These are phyloP conservation scores for Sebastes steindachneri DNA, from an alignment of 2,797 vertebrate genomes.

Conservation along the genomic window DNA sequence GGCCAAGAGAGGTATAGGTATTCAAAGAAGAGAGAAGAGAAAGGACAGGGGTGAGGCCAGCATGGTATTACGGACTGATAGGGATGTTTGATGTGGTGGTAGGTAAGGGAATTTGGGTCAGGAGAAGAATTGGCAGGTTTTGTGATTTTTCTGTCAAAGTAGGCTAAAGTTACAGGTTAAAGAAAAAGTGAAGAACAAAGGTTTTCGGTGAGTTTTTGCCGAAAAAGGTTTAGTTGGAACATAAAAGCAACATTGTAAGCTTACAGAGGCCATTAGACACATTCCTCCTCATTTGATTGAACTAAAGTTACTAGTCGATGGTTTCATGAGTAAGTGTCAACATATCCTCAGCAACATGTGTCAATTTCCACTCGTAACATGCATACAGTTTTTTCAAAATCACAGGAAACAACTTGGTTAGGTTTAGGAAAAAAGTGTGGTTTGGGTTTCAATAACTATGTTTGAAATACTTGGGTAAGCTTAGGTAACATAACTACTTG, in stretches of 20 bases:
- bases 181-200: neutral
- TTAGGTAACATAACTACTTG: too few species aligned
- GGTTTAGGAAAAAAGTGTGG: neutral
- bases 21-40: conserved; percentile 5
- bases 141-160: neutral
- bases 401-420: neutral
- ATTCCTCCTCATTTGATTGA: neutral
- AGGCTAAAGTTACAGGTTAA: neutral
- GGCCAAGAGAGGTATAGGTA: conserved; percentile 34
- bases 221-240: neutral
- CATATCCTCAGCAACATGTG: neutral
- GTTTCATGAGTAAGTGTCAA: neutral
- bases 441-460: neutral
- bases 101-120: conserved; percentile 67
- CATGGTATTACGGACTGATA: conserved; percentile 88
- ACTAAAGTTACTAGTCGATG: neutral
- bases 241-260: neutral
- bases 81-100: conserved; percentile 72
- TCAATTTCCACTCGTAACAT: neutral
- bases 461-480: neutral
- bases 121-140: neutral
- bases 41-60: conserved; percentile 75
- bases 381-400: too few species aligned
- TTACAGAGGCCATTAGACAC: neutral
- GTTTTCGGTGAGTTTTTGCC: neutral